Percentiles rank a stretch among this genome's conserved stretches.
phyloP scores from a whole-genome alignment of 2,113 vertebrate species.

The Corynorhinus townsendii region DNA sequence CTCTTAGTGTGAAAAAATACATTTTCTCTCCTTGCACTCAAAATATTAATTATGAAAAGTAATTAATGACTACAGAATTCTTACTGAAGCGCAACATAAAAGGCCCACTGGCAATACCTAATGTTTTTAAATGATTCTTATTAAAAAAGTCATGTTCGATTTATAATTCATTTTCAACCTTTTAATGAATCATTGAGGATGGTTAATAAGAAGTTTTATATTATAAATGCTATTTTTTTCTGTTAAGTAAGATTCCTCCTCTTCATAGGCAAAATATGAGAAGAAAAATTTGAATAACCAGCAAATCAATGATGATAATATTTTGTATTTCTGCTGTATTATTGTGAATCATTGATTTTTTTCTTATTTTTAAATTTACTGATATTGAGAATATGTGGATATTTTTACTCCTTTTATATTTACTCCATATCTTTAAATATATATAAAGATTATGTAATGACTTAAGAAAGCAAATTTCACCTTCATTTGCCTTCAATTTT shows the following conservation, averaged over 20 bases:
- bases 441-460: background rate
- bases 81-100: slow-evolving; percentile 8
- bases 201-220: background rate
- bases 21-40: background rate
- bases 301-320: background rate
- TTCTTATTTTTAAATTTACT: background rate
- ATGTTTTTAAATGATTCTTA: slow-evolving; percentile 25
- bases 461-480: background rate
- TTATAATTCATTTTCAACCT: slow-evolving; percentile 29
- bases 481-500: background rate
- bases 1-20: background rate
- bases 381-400: background rate
- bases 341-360: background rate
- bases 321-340: background rate
- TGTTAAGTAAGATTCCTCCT: background rate
- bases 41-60: slow-evolving; percentile 35
- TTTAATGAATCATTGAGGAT: slow-evolving; percentile 41
- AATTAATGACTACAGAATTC: slow-evolving; percentile 30
- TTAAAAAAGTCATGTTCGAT: slow-evolving; percentile 18
- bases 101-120: background rate
- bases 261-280: background rate
- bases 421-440: background rate
- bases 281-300: background rate
- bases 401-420: background rate
- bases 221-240: background rate